phyloP scores from a whole-genome alignment of 2,113 vertebrate genomes.

The Phylloscopus whistleri region DNA sequence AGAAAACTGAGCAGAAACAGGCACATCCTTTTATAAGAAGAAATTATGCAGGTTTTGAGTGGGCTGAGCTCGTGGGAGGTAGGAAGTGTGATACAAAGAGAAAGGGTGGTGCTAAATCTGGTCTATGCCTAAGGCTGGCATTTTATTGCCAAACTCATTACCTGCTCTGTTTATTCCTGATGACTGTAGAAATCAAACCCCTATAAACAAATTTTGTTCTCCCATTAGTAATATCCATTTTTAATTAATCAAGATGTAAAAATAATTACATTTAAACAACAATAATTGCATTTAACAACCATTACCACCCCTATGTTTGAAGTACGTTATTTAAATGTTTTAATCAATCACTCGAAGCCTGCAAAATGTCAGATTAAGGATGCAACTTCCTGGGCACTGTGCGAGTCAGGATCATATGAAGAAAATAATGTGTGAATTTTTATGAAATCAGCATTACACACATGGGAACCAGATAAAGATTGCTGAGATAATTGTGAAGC shows the following conservation, averaged over 20 bases:
- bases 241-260: constrained; percentile 21
- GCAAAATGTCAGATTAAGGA: constrained; percentile 21
- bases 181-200: neutral
- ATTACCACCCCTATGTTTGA: neutral
- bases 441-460: neutral
- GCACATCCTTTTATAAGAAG: neutral
- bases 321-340: neutral
- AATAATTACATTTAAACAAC: neutral
- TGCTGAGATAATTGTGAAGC: neutral
- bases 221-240: constrained; percentile 5
- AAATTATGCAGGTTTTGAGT: constrained; percentile 31
- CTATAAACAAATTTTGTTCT: neutral
- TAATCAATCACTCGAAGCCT: constrained; percentile 2
- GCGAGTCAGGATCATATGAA: neutral
- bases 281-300: neutral
- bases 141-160: constrained; percentile 35
- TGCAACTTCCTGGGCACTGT: neutral
- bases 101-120: constrained; percentile 33
- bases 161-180: constrained; percentile 14
- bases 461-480: neutral
- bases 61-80: constrained; percentile 27
- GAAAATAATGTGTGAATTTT: neutral
- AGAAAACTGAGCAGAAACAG: neutral
- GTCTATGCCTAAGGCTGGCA: constrained; percentile 19
- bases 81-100: constrained; percentile 40